Percentiles rank a stretch among this genome's conserved stretches.
phyloP scores from a whole-genome alignment of 2,797 vertebrate genomes.

The Intellagama lesueurii region DNA sequence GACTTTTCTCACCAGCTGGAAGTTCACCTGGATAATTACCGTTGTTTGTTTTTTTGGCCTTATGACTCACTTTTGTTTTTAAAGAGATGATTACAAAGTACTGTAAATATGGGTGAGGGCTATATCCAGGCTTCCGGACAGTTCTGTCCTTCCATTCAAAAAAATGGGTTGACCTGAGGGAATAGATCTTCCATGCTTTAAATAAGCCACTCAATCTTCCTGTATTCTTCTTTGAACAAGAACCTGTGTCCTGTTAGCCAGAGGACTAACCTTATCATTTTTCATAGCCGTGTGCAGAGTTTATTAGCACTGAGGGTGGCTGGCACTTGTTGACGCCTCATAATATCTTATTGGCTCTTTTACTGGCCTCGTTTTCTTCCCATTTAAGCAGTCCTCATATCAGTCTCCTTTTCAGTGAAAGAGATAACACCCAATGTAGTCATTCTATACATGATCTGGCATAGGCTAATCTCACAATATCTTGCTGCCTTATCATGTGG shows the following conservation, averaged over 20 bases:
- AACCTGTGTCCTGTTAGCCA: background rate
- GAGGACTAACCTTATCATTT: background rate
- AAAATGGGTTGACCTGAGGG: background rate
- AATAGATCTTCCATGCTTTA: background rate
- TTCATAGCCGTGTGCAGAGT: background rate
- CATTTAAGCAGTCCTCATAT: background rate
- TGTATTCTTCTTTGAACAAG: background rate
- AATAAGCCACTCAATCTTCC: background rate
- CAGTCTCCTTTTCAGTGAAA: background rate
- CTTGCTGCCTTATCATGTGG: background rate
- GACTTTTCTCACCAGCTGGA: background rate
- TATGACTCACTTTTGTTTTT: too few species aligned
- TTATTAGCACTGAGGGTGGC: background rate
- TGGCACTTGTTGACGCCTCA: slow-evolving; percentile 11
- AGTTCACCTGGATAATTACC: background rate
- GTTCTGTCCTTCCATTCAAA: background rate
- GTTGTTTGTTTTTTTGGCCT: too few species aligned
- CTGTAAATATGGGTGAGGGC: too few species aligned
- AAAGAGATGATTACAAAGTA: too few species aligned
- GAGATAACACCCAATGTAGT: background rate
- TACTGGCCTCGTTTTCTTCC: background rate
- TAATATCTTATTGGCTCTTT: background rate
- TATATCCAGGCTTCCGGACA: too few species aligned
- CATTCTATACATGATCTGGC: background rate
- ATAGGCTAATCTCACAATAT: background rate